Evolutionary conservation across 2,888 invertebrate species (phyloP).

Genomic region (Drosophila formosana): DNA sequence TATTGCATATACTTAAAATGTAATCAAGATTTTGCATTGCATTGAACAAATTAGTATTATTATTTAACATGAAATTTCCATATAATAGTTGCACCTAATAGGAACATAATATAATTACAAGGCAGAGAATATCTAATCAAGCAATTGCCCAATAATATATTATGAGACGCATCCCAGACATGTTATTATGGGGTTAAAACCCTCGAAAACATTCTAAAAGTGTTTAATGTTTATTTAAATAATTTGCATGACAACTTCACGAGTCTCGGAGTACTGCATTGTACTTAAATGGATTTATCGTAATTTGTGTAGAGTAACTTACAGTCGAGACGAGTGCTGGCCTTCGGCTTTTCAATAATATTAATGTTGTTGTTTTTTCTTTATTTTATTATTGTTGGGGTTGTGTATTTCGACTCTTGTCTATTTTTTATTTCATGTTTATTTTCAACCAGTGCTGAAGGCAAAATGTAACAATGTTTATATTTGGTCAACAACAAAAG

Average conservation of each 20-base stretch:
- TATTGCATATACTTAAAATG: not conserved
- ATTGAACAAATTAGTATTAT: too few species aligned
- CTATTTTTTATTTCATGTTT: constrained; percentile 56
- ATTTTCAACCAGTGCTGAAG: constrained; percentile 32
- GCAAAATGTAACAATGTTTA: constrained; percentile 65
- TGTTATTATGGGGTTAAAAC: not conserved
- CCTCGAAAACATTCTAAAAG: not conserved
- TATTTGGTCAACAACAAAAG: constrained; percentile 52
- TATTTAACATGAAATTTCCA: too few species aligned
- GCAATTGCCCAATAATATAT: not conserved
- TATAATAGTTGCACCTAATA: too few species aligned
- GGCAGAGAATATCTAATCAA: not conserved
- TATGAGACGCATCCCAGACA: not conserved
- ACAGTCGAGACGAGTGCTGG: constrained; percentile 8
- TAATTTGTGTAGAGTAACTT: not conserved
- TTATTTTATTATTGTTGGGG: constrained; percentile 12
- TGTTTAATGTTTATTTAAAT: constrained; percentile 8
- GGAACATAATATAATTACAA: too few species aligned
- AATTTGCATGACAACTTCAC: constrained; percentile 5
- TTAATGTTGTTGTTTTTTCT: constrained; percentile 18
- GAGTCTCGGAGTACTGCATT: not conserved
- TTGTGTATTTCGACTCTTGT: constrained; percentile 22
- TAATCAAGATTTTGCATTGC: too few species aligned
- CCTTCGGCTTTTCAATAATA: constrained; percentile 4
- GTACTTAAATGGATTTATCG: not conserved